A percentile compares a stretch with the other conserved stretches of the same genome.
These are phyloP conservation scores for Torymus tubicola DNA, from an alignment of 2,888 invertebrate genomes.

Conservation along the genomic window DNA sequence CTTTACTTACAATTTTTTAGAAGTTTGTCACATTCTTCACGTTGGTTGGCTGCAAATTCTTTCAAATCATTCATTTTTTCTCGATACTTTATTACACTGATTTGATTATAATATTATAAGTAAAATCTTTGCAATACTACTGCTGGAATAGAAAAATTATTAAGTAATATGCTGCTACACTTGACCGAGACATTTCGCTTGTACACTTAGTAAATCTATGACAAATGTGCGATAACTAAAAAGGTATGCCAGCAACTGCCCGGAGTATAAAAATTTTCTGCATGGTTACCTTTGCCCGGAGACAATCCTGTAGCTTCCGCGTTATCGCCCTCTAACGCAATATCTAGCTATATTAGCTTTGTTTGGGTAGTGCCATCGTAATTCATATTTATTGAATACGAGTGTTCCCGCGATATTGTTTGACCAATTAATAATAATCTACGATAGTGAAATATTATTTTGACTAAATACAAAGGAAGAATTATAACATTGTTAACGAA, in stretches of 20 bases:
- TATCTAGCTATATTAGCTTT: too few species aligned
- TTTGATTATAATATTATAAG: too few species aligned
- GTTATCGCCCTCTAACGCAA: not conserved
- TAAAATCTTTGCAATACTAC: not conserved
- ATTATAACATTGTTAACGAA: too few species aligned
- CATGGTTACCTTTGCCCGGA: too few species aligned
- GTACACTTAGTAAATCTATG: not conserved
- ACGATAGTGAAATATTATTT: too few species aligned
- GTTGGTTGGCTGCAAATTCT: not conserved
- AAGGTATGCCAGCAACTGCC: not conserved
- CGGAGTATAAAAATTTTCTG: too few species aligned
- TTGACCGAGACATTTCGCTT: slow-evolving; percentile 12
- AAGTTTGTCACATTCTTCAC: slow-evolving; percentile 17
- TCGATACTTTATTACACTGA: too few species aligned
- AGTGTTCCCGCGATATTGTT: not conserved
- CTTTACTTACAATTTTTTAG: slow-evolving; percentile 17
- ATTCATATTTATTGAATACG: too few species aligned
- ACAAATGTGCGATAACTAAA: not conserved
- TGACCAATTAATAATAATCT: not conserved
- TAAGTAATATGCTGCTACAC: not conserved
- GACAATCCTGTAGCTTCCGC: slow-evolving; percentile 22
- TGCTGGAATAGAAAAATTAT: not conserved
- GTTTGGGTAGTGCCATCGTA: too few species aligned
- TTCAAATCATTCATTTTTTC: not conserved
- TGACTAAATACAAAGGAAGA: too few species aligned